Evolutionary conservation across 1,140 invertebrate genomes (phyloP), one percentile per base, ranked within the genome.

Genomic region (Drosophila paulistorum): DNA sequence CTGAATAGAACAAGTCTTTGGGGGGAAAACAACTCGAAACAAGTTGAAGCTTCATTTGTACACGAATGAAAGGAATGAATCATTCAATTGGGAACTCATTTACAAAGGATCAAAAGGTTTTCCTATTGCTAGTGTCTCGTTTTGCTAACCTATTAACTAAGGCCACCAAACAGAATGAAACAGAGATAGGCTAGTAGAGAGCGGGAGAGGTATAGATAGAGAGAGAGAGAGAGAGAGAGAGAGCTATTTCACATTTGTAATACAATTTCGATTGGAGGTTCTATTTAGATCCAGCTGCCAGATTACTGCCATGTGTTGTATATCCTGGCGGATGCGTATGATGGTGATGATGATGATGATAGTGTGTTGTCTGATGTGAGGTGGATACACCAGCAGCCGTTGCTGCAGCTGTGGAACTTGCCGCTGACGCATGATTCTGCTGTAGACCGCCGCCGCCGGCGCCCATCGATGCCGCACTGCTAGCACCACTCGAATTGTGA

Each of bases 261-360:
- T 9, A 70, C 37, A 57, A 57, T 33, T 57, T 57, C 26, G 11
- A 26, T 26, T 26, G 23, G 23, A 55, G 6, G 30, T 55, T 33
- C 68, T 82, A 86, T 68, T 86, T 86, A 45, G 83, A 68, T 55
- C 75, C 65, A 23, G 39, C 67, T 41, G 51, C 42, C 26, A 26
- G 26, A 5, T 26, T 26, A 26, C 26, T 26, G 26, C 26, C 26
- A 26, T 26, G 26, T 20, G 66, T 41, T 7, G 68, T 45, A 59
- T 77, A 65, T 54, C 57, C 64, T 41, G 42, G 6, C 42, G 65
- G 11, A 55, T 60, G 9, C 20, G 55, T 11, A 39, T 66, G 63
- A 23, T 72, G 66, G 26, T 59, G 72, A 48, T 77, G 74, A 68
- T 77, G 73, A 23, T 79, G 83, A 30, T 70, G 63, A 42, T 71